Percentiles rank a stretch among this genome's conserved stretches.
Evolutionary conservation across 2,113 vertebrate species (phyloP).

Genomic region (Etheostoma cragini): DNA sequence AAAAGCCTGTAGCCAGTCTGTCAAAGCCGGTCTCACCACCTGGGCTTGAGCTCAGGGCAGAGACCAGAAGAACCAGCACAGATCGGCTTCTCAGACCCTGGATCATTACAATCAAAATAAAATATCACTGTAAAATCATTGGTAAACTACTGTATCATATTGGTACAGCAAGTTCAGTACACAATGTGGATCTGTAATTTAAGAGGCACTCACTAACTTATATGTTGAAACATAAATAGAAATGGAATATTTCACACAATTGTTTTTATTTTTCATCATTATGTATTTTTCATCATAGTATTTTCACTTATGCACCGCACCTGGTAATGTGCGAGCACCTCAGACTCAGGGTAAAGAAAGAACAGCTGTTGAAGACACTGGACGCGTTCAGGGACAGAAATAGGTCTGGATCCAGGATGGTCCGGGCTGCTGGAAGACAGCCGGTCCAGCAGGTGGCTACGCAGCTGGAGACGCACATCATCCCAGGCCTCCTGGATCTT

Average conservation of each 20-base stretch:
- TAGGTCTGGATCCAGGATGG: background rate
- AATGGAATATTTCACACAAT: background rate
- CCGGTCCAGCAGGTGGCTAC: constrained; percentile 87
- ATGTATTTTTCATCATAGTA: background rate
- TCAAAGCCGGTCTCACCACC: constrained; percentile 87
- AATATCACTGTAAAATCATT: background rate
- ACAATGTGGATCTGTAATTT: background rate
- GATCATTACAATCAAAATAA: constrained; percentile 69
- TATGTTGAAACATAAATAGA: background rate
- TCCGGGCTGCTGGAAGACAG: constrained; percentile 69
- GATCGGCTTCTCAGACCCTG: constrained; percentile 86
- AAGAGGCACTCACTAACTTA: background rate
- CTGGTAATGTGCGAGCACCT: constrained; percentile 90
- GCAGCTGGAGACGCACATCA: constrained; percentile 88
- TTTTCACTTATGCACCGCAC: constrained; percentile 32
- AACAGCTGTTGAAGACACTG: constrained; percentile 88
- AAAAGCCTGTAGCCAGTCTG: constrained; percentile 80
- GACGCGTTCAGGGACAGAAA: constrained; percentile 79
- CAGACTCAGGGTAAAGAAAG: constrained; percentile 91
- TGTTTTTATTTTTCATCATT: background rate
- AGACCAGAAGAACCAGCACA: constrained; percentile 82
- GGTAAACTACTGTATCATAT: background rate
- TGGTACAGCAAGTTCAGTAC: background rate
- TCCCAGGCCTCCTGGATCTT: constrained; percentile 90
- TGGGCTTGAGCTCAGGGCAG: constrained; percentile 79